Conservation (phyloP, 2,888 invertebrate genomes). For the Cantharis nigra region DNA sequence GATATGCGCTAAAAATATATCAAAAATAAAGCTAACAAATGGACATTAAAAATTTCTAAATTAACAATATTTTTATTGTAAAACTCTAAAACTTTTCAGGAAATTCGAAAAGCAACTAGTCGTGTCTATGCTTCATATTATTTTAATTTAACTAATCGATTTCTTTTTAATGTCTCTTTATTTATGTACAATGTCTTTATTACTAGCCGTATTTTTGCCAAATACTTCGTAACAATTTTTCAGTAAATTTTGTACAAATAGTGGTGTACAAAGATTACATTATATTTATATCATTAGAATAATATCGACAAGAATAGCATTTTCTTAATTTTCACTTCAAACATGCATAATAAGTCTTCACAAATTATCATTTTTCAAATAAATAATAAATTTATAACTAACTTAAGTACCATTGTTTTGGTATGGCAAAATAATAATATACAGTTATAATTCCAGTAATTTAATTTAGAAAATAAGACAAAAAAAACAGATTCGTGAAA, state of each 20-base stretch:
- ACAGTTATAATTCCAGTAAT: not conserved
- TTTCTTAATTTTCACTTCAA: not conserved
- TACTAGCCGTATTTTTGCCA: slow-evolving; percentile 51
- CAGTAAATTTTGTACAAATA: slow-evolving; percentile 27
- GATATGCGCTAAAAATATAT: slow-evolving; percentile 43
- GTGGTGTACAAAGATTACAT: slow-evolving; percentile 26
- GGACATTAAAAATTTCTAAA: slow-evolving; percentile 21
- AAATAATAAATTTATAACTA: not conserved
- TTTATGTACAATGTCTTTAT: slow-evolving; percentile 19
- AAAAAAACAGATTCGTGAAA: not conserved
- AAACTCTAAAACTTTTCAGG: slow-evolving; percentile 9
- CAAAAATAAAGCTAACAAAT: slow-evolving; percentile 29
- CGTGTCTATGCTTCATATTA: slow-evolving; percentile 5
- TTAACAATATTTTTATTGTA: slow-evolving; percentile 12
- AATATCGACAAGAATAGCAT: slow-evolving; percentile 1
- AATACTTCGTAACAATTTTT: slow-evolving; percentile 35
- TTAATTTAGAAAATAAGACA: not conserved
- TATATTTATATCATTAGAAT: not conserved
- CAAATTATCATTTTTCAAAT: not conserved
- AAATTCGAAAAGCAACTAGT: slow-evolving; percentile 6
- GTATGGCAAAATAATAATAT: not conserved
- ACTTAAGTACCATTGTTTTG: not conserved
- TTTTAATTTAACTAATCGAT: not conserved
- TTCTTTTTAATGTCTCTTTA: not conserved
- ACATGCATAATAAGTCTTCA: not conserved